These are phyloP conservation scores for Ariopsis seemanni DNA, from an alignment of 2,113 vertebrate genomes.

Conservation along the genomic window DNA sequence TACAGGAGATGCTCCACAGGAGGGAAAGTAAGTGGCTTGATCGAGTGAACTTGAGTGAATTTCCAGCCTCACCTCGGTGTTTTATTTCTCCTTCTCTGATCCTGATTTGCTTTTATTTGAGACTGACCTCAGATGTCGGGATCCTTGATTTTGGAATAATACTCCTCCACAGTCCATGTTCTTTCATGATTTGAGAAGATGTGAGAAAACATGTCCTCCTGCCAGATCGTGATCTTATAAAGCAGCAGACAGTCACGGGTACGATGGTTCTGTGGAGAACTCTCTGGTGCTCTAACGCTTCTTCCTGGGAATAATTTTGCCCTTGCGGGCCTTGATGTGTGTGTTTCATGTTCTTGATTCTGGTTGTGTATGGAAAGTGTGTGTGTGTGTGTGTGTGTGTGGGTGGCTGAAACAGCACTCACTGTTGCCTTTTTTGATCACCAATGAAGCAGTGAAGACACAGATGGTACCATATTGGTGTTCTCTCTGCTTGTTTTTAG, in stretches of 20 bases:
- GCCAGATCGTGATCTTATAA: background rate
- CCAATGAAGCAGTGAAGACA: conserved; percentile 11
- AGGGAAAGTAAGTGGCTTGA: conserved; percentile 69
- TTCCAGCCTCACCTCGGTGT: background rate
- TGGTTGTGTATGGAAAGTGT: background rate
- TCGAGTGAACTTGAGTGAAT: background rate
- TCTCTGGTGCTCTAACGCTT: background rate
- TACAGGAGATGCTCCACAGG: conserved; percentile 74
- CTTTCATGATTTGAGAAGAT: background rate
- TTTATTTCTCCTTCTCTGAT: background rate
- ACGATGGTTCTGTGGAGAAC: background rate
- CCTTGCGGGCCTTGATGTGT: background rate
- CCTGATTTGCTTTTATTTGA: background rate
- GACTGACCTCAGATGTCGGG: background rate
- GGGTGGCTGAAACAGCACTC: background rate
- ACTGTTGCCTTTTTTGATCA: background rate
- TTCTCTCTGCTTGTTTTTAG: background rate
- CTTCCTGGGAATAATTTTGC: background rate
- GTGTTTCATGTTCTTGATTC: background rate
- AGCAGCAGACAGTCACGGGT: too few species aligned
- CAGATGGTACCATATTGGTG: background rate
- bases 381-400: background rate
- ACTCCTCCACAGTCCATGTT: background rate
- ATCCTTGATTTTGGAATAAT: background rate
- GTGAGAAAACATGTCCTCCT: background rate